These are phyloP conservation scores for Spheniscus humboldti DNA, from an alignment of 2,797 vertebrate genomes.

Conservation along the genomic window DNA sequence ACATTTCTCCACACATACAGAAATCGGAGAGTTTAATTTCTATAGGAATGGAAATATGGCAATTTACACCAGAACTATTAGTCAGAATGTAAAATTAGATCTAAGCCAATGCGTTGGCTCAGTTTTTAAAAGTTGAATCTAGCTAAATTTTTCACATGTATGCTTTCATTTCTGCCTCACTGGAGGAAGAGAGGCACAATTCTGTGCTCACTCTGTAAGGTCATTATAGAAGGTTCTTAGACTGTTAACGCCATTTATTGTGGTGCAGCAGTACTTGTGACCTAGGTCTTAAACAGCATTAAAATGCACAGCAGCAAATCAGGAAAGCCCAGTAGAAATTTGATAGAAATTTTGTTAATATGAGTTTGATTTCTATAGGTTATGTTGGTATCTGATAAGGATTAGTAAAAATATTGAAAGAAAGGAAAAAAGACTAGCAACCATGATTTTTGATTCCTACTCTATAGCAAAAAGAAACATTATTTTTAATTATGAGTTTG, in stretches of 20 bases:
- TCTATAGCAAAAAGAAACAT: background rate
- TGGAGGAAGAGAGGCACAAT: background rate
- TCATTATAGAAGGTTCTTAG: background rate
- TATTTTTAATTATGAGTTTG: background rate
- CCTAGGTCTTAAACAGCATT: background rate
- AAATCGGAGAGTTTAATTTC: conserved; percentile 34
- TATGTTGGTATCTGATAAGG: background rate
- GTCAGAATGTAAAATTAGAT: conserved; percentile 54
- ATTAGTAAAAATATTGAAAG: background rate
- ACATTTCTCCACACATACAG: background rate
- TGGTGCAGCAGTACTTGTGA: background rate
- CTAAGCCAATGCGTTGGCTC: background rate
- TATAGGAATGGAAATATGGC: background rate
- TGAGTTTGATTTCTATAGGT: background rate
- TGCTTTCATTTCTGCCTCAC: background rate
- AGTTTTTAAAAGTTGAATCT: background rate
- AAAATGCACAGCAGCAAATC: background rate
- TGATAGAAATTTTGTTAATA: background rate
- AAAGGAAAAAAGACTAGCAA: background rate
- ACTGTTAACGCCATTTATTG: background rate
- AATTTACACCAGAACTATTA: conserved; percentile 34
- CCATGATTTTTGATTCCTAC: background rate
- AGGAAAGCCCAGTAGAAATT: background rate
- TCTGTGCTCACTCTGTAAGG: background rate
- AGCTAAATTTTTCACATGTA: background rate